Percentiles rank a stretch among this genome's conserved stretches.
phyloP scores from a whole-genome alignment of 2,888 invertebrate genomes.

The Rutpela maculata region DNA sequence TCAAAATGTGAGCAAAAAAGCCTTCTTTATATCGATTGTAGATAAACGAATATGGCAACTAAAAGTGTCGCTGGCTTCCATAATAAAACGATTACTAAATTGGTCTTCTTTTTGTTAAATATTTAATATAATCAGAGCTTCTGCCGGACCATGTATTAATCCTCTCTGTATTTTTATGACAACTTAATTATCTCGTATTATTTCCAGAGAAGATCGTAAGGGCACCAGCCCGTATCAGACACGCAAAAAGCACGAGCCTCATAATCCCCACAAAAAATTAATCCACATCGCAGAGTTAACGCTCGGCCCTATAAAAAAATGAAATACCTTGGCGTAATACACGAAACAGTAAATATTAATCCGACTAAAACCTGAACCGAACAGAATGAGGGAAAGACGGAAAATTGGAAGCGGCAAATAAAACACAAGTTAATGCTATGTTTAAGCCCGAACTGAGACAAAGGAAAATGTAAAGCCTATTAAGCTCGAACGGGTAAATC shows the following conservation, averaged over 20 bases:
- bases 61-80: too few relatives aligned
- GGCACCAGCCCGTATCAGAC: neutral
- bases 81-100: too few relatives aligned
- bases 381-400: conserved; percentile 44
- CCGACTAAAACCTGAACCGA: conserved; percentile 33
- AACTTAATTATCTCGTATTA: too few relatives aligned
- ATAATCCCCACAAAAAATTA: conserved; percentile 10
- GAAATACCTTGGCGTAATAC: conserved; percentile 5
- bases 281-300: conserved; percentile 9
- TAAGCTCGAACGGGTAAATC: conserved; percentile 45
- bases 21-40: too few relatives aligned
- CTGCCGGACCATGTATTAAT: too few relatives aligned
- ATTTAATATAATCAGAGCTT: too few relatives aligned
- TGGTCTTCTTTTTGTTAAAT: too few relatives aligned
- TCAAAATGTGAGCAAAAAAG: too few relatives aligned
- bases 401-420: conserved; percentile 46
- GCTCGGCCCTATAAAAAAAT: conserved; percentile 14
- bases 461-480: conserved; percentile 52
- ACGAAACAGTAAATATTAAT: conserved; percentile 27
- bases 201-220: neutral
- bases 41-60: too few relatives aligned
- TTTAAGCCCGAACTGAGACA: conserved; percentile 49
- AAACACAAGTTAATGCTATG: conserved; percentile 48
- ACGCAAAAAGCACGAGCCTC: neutral
- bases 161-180: too few relatives aligned